Percentiles rank a stretch among this genome's conserved stretches.
These are phyloP conservation scores for Dipodomys stephensi DNA, from an alignment of 2,113 vertebrate genomes.

Conservation along the genomic window DNA sequence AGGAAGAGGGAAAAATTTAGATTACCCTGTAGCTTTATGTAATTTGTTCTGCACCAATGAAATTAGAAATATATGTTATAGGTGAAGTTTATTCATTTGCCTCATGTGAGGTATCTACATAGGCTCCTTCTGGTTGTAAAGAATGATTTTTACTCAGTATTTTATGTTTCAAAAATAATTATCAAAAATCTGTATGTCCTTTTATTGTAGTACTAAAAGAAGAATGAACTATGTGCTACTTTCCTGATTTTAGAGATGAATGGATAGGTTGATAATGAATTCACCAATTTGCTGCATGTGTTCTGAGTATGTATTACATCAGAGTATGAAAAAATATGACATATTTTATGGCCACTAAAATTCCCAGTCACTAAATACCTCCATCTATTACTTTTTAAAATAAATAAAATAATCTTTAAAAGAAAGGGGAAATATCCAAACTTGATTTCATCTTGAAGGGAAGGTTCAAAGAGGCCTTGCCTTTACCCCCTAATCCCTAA, in stretches of 20 bases:
- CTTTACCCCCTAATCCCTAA: not conserved
- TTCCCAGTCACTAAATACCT: not conserved
- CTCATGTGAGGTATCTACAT: not conserved
- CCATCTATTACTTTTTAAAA: not conserved
- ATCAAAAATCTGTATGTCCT: not conserved
- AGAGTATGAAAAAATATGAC: not conserved
- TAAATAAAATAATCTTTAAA: not conserved
- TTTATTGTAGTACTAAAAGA: not conserved
- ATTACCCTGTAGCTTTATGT: not conserved
- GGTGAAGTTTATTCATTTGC: not conserved
- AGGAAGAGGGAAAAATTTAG: not conserved
- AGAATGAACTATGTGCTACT: not conserved
- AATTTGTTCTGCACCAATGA: not conserved
- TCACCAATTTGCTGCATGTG: not conserved
- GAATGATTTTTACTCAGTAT: constrained; percentile 18
- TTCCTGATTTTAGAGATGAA: not conserved
- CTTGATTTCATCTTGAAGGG: constrained; percentile 4
- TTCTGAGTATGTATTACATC: not conserved
- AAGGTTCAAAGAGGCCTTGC: not conserved
- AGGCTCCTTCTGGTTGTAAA: not conserved
- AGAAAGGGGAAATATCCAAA: not conserved
- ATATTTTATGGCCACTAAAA: not conserved
- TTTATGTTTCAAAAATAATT: not conserved
- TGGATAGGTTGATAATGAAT: not conserved
- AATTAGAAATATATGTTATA: not conserved